These are phyloP conservation scores for Harlomillsia oculata DNA, from an alignment of 1,140 invertebrate species.

Conservation along the genomic window DNA sequence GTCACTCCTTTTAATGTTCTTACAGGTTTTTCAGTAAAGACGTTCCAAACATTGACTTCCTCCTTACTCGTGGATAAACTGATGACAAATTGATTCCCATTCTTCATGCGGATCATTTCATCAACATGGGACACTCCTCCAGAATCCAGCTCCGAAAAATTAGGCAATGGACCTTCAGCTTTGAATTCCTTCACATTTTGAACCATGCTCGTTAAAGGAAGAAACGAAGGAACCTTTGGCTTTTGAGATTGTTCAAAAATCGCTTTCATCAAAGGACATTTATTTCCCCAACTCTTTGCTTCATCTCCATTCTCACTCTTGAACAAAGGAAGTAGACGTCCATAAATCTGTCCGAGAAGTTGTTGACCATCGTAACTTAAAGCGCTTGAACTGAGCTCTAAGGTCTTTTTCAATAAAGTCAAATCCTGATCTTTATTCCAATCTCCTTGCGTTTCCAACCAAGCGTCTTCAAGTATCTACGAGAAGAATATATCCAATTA, in stretches of 20 bases:
- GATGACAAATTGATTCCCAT: conserved; percentile 54
- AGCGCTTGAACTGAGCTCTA: conserved; percentile 54
- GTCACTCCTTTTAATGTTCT: conserved; percentile 57
- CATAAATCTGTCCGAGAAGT: conserved; percentile 57
- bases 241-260: conserved; percentile 22
- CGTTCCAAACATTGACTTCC: conserved; percentile 70
- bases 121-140: conserved; percentile 40
- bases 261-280: conserved; percentile 34
- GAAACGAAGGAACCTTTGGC: conserved; percentile 25
- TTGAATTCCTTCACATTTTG: conserved; percentile 10
- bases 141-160: conserved; percentile 19
- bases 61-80: conserved; percentile 60
- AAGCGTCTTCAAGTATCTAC: conserved; percentile 56
- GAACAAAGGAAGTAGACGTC: conserved; percentile 42
- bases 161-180: conserved; percentile 8
- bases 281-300: conserved; percentile 38
- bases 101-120: conserved; percentile 48
- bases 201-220: conserved; percentile 29
- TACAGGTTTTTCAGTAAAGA: conserved; percentile 51
- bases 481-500: conserved; percentile 32
- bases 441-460: conserved; percentile 41
- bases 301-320: conserved; percentile 40
- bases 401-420: conserved; percentile 51
- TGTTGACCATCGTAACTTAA: conserved; percentile 64
- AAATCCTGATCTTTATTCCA: conserved; percentile 47